Conservation (phyloP, 2,113 vertebrate genomes). For the Neodon shergylaensis region DNA sequence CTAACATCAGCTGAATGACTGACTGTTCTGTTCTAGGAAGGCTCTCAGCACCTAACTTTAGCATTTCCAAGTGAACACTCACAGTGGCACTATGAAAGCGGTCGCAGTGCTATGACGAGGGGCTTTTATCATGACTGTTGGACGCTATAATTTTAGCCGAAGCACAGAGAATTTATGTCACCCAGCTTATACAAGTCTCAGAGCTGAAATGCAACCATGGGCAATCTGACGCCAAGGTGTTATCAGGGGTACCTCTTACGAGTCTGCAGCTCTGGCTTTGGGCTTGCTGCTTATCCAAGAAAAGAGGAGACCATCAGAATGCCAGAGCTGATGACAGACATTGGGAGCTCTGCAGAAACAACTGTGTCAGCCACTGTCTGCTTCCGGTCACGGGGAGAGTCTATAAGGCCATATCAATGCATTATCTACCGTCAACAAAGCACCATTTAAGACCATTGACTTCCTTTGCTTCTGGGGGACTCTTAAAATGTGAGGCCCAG, state of each 20-base stretch:
- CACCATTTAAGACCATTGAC: neutral
- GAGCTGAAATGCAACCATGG: neutral
- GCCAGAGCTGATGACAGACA: neutral
- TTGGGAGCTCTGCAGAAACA: neutral
- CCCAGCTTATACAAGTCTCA: neutral
- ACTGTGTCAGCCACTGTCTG: neutral
- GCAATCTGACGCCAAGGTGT: neutral
- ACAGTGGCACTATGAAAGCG: neutral
- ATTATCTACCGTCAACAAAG: neutral
- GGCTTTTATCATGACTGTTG: neutral
- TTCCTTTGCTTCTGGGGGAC: neutral
- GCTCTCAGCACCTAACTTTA: neutral
- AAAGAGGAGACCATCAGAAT: too few species aligned
- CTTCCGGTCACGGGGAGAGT: neutral
- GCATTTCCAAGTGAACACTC: neutral
- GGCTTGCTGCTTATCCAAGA: too few species aligned
- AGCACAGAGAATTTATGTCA: constrained; percentile 7
- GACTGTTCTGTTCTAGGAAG: neutral
- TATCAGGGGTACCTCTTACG: fast-evolving
- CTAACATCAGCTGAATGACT: neutral
- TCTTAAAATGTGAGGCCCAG: fast-evolving
- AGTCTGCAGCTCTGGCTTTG: neutral
- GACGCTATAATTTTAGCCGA: neutral
- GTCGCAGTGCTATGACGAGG: fast-evolving
- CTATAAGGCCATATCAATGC: fast-evolving